Conservation (phyloP, 30 jellyfish, hydroid and myxozoan species). For the Aurelia sp. region DNA sequence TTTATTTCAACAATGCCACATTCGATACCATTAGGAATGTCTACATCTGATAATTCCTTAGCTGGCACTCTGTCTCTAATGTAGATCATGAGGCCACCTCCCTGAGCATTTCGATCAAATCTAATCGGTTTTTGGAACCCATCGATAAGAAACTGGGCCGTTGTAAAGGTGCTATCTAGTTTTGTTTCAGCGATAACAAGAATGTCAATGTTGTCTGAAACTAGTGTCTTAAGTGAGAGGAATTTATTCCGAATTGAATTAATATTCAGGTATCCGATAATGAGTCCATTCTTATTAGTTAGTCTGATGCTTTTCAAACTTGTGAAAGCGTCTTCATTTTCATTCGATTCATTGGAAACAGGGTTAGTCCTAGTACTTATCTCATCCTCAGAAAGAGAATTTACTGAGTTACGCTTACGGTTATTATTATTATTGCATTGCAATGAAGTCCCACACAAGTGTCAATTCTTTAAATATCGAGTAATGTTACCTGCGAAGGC, state of each 20-base stretch:
- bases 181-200: conserved; percentile 21
- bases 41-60: background rate
- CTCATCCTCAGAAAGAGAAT: too few relatives aligned
- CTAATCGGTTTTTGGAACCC: background rate
- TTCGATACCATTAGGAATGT: conserved; percentile 25
- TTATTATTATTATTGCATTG: conserved; percentile 21
- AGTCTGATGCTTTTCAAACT: conserved; percentile 16
- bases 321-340: conserved; percentile 24
- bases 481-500: conserved; percentile 33
- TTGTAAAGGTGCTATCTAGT: conserved; percentile 28
- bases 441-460: conserved; percentile 9
- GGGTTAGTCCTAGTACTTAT: too few relatives aligned
- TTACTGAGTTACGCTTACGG: background rate
- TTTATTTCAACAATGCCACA: conserved; percentile 48
- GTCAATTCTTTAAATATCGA: conserved; percentile 11
- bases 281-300: conserved; percentile 12
- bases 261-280: conserved; percentile 19
- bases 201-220: conserved; percentile 15
- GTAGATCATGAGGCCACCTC: conserved; percentile 35
- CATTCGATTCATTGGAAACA: background rate
- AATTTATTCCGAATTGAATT: conserved; percentile 24
- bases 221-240: background rate
- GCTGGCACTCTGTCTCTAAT: conserved; percentile 20
- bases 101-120: conserved; percentile 23
- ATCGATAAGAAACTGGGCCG: conserved; percentile 4